These are phyloP conservation scores for Axinella damicornis DNA, from an alignment of 37 sponge, comb jelly and placozoan genomes.

Conservation along the genomic window DNA sequence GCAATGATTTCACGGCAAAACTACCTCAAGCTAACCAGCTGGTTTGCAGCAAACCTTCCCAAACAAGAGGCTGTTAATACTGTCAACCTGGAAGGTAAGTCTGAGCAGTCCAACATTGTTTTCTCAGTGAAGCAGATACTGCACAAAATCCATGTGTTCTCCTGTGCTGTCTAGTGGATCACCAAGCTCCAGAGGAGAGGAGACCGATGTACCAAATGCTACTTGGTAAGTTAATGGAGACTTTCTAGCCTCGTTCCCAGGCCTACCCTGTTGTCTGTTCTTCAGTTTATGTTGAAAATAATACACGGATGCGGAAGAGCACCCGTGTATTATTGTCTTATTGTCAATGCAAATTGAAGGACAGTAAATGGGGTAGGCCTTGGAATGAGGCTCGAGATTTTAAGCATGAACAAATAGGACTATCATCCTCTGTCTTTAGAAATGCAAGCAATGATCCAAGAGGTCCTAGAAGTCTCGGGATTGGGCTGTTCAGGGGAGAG, in stretches of 20 bases:
- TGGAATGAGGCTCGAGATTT: no score
- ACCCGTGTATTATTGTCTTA: no score
- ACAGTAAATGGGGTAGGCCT: no score
- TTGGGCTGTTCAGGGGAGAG: background rate
- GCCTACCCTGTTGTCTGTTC: no score
- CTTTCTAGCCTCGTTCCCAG: no score
- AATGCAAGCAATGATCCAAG: conserved; percentile 58
- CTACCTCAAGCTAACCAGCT: conserved; percentile 77
- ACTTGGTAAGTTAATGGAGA: conserved; percentile 70
- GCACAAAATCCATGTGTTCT: no score
- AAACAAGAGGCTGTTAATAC: conserved; percentile 58
- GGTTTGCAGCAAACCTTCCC: conserved; percentile 77
- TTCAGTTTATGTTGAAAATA: no score
- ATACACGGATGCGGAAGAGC: no score
- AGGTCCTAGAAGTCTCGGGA: conserved; percentile 5
- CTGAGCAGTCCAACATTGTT: no score
- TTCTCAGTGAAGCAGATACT: no score
- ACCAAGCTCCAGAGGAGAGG: background rate
- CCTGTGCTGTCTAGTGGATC: conserved; percentile 7
- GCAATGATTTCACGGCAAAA: conserved; percentile 67
- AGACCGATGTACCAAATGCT: conserved; percentile 65
- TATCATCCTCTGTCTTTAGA: conserved; percentile 37
- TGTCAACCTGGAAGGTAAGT: conserved; percentile 35
- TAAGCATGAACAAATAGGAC: no score
- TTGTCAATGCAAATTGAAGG: no score